phyloP scores from a whole-genome alignment of 2,888 invertebrate genomes.

The Parasteatoda lunata region DNA sequence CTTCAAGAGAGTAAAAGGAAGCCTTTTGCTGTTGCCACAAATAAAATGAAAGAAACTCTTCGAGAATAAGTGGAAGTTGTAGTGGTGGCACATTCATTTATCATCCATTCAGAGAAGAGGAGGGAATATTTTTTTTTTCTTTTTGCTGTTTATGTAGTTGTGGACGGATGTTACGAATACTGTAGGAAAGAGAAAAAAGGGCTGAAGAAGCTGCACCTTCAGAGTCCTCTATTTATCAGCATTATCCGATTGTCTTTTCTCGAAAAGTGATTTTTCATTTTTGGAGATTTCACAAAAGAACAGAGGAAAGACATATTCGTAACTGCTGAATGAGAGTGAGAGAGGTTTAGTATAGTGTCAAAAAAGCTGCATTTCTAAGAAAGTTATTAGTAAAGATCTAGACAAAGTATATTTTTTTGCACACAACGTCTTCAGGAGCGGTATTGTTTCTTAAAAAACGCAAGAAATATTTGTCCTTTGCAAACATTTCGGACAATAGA shows the following conservation, averaged over 20 bases:
- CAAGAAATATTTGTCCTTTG: neutral
- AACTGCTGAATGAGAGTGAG: neutral
- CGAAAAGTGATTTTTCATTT: constrained; percentile 31
- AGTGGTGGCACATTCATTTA: constrained; percentile 60
- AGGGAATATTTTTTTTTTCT: constrained; percentile 14
- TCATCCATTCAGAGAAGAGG: constrained; percentile 44
- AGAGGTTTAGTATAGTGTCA: too few species aligned
- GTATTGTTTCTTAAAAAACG: neutral
- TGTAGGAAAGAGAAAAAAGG: neutral
- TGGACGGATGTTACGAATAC: constrained; percentile 35
- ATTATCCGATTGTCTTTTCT: constrained; percentile 56
- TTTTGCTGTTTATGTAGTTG: constrained; percentile 24
- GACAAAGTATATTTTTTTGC: too few species aligned
- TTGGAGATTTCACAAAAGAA: neutral
- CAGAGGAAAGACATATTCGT: neutral
- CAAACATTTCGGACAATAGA: neutral
- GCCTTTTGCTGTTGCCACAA: constrained; percentile 50
- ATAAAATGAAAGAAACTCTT: constrained; percentile 50
- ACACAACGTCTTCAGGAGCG: too few species aligned
- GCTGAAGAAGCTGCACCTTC: neutral
- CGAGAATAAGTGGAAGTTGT: constrained; percentile 63
- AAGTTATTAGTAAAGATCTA: too few species aligned
- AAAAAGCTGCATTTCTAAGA: too few species aligned
- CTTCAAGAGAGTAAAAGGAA: constrained; percentile 7
- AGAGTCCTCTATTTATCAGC: constrained; percentile 49